phyloP scores from a whole-genome alignment of 1,140 invertebrate species.

The fruit fly (Drosophila melanogaster) region Release_6_plus_ISO1_MT NC_004354.4:11418001-11418500 shows the following conservation, averaged over 20 bases:
- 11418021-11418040: too few species aligned
- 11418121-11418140: constrained; percentile 19
- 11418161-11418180: constrained; percentile 12
- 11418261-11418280: too few species aligned
- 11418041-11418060: constrained; percentile 4
- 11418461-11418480: constrained; percentile 22
- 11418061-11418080: constrained; percentile 1
- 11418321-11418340: too few species aligned
- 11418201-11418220: constrained; percentile 13
- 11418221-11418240: not conserved
- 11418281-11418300: too few species aligned
- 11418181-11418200: not conserved
- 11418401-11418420: not conserved
- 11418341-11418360: too few species aligned
- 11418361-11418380: not conserved
- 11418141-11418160: constrained; percentile 10
- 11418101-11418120: constrained; percentile 3
- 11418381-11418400: not conserved
- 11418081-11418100: not conserved
- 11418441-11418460: not conserved
- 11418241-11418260: constrained; percentile 12
- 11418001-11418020: not conserved
- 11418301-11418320: too few species aligned
- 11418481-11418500: not conserved
- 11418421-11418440: too few species aligned